A percentile compares a stretch with the other conserved stretches of the same genome.
phyloP scores from a whole-genome alignment of 2,888 invertebrate species.

The Germaria angustata region DNA sequence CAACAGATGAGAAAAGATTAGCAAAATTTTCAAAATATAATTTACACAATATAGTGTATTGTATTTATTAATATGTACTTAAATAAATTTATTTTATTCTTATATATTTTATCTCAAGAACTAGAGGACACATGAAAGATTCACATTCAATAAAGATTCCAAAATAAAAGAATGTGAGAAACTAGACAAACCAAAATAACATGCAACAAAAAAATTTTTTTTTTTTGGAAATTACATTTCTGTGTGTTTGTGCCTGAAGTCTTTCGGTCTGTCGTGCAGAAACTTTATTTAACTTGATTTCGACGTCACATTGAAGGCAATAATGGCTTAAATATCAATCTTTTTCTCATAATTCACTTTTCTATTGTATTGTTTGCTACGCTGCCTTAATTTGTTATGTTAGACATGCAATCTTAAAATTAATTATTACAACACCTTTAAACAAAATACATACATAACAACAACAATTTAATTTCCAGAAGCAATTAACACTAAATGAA shows the following conservation, averaged over 20 bases:
- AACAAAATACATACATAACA: too few species aligned
- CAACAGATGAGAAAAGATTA: background rate
- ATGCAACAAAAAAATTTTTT: background rate
- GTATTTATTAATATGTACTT: background rate
- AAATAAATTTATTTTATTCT: background rate
- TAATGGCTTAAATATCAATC: constrained; percentile 31
- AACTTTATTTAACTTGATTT: constrained; percentile 4
- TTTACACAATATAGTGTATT: background rate
- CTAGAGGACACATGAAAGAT: background rate
- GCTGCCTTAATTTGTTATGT: background rate
- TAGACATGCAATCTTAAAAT: constrained; percentile 49
- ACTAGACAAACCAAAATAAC: background rate
- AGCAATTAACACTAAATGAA: constrained; percentile 39
- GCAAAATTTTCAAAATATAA: background rate
- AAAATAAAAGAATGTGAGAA: constrained; percentile 31
- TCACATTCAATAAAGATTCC: constrained; percentile 8
- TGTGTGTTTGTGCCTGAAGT: constrained; percentile 52
- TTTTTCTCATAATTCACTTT: constrained; percentile 16
- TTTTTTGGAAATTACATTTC: background rate
- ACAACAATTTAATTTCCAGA: constrained; percentile 7
- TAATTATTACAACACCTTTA: constrained; percentile 35
- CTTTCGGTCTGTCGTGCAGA: constrained; percentile 50
- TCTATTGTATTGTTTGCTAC: background rate
- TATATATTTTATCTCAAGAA: constrained; percentile 23
- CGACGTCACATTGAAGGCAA: constrained; percentile 8